These are phyloP conservation scores for Hippocampus kuda DNA, from an alignment of 2,797 vertebrate species.

Conservation along the genomic window DNA sequence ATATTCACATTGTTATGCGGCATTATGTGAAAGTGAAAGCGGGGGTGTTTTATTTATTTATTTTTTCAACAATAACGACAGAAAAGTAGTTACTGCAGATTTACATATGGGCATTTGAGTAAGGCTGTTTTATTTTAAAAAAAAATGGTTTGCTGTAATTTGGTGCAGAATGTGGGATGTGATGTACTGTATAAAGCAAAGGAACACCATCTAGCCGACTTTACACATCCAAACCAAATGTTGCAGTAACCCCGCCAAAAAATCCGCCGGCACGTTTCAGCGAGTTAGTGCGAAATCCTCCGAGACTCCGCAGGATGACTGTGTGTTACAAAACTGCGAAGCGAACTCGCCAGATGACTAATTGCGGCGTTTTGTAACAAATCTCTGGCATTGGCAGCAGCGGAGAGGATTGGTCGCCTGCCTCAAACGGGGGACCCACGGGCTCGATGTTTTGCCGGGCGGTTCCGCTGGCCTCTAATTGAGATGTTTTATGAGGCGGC, in stretches of 20 bases:
- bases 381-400: constrained; percentile 64
- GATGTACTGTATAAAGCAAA: constrained; percentile 28
- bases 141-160: too few relatives aligned
- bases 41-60: not conserved
- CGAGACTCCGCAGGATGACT: not conserved
- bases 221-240: constrained; percentile 53
- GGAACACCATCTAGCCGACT: constrained; percentile 48
- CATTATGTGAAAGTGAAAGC: not conserved
- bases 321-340: constrained; percentile 14
- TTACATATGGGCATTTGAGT: too few relatives aligned
- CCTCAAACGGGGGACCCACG: not conserved
- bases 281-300: constrained; percentile 38
- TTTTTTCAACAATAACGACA: not conserved
- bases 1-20: not conserved
- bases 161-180: not conserved
- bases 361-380: constrained; percentile 68
- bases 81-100: not conserved
- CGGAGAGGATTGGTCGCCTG: constrained; percentile 1
- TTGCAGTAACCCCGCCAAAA: constrained; percentile 43
- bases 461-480: constrained; percentile 14
- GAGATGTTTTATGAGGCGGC: constrained; percentile 31
- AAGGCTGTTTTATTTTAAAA: too few relatives aligned
- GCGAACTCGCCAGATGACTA: constrained; percentile 65
- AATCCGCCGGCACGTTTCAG: constrained; percentile 37
- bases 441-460: not conserved